phyloP scores from a whole-genome alignment of 2,113 vertebrate genomes.

The Oxygymnocypris stewartii region DNA sequence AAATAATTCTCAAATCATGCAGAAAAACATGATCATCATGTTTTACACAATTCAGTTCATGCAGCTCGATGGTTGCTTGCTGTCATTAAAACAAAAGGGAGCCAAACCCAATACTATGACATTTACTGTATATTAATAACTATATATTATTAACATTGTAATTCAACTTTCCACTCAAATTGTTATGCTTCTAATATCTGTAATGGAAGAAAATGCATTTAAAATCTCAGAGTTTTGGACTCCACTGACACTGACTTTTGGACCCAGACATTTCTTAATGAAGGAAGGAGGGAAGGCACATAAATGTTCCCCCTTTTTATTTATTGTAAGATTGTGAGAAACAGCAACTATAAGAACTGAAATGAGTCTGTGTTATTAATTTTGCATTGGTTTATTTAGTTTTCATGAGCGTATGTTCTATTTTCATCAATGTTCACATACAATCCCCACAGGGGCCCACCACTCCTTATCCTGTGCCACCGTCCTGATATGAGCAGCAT shows the following conservation, averaged over 20 bases:
- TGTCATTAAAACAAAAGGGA: background rate
- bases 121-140: background rate
- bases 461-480: constrained; percentile 42
- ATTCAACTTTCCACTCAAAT: background rate
- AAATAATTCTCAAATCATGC: background rate
- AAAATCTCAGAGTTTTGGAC: background rate
- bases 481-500: constrained; percentile 34
- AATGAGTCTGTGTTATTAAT: constrained; percentile 26
- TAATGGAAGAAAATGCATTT: background rate
- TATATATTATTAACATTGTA: background rate
- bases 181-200: background rate
- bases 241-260: background rate
- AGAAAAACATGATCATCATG: background rate
- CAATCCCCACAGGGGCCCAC: constrained; percentile 43
- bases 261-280: background rate
- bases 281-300: background rate
- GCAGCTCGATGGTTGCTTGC: background rate
- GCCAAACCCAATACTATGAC: background rate
- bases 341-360: background rate
- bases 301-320: constrained; percentile 10
- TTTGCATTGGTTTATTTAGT: constrained; percentile 39
- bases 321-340: constrained; percentile 6
- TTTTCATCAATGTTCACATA: constrained; percentile 41
- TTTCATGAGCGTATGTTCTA: constrained; percentile 41
- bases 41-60: background rate